A percentile compares a stretch with the other conserved stretches of the same genome.
Conservation (phyloP, 2,888 invertebrate species). For the Elegia similella region DNA sequence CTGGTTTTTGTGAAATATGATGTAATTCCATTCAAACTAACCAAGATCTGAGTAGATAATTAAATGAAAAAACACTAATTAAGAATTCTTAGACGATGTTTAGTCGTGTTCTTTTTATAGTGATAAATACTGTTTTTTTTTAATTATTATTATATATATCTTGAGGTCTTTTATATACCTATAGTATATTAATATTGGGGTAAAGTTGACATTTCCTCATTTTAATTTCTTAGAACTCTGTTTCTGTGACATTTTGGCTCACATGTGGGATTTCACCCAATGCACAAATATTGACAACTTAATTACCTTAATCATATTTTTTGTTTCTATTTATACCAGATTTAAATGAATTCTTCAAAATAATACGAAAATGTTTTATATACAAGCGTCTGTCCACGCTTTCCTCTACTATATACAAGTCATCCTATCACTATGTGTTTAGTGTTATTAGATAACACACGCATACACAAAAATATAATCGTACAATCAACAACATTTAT, state of each 20-base stretch:
- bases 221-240: not conserved
- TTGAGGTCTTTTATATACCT: not conserved
- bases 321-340: too few species aligned
- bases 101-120: too few species aligned
- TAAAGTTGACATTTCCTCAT: not conserved
- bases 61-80: not conserved
- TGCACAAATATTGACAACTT: not conserved
- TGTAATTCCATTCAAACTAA: not conserved
- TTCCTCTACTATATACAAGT: too few species aligned
- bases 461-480: too few species aligned
- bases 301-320: too few species aligned
- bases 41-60: not conserved
- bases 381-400: too few species aligned
- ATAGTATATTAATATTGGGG: not conserved
- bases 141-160: not conserved
- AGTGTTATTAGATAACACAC: too few species aligned
- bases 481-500: too few species aligned
- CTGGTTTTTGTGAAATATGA: conserved; percentile 10
- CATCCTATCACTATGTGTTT: too few species aligned
- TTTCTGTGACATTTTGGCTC: not conserved
- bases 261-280: not conserved
- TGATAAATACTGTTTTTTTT: not conserved
- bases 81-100: not conserved
- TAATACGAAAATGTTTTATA: too few species aligned
- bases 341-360: too few species aligned